Percentiles rank a stretch among this genome's conserved stretches.
These are phyloP conservation scores for Gephyroberyx darwinii DNA, from an alignment of 2,797 vertebrate species.

Conservation along the genomic window DNA sequence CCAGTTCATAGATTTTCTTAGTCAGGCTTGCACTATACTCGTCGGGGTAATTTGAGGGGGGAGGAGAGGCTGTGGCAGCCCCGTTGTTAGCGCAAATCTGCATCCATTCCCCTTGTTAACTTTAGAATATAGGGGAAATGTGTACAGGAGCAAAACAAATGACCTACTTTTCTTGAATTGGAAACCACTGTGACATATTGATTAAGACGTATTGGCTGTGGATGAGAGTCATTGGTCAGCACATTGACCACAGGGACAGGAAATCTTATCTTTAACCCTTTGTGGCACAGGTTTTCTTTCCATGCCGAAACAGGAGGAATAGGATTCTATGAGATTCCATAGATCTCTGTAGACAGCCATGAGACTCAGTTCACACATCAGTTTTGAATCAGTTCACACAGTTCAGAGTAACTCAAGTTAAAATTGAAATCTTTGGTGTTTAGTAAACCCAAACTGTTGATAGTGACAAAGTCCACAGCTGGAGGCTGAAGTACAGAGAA, in stretches of 20 bases:
- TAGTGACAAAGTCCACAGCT: not conserved
- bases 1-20: conserved; percentile 24
- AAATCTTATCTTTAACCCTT: conserved; percentile 27
- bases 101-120: conserved; percentile 37
- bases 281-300: conserved; percentile 48
- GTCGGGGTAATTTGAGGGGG: conserved; percentile 18
- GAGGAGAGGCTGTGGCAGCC: conserved; percentile 21
- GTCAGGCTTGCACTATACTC: conserved; percentile 24
- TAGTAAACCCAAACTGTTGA: conserved; percentile 6
- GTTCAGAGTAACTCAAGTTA: conserved; percentile 1
- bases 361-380: no score
- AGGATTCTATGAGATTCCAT: conserved; percentile 12
- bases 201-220: conserved; percentile 46
- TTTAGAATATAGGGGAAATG: conserved; percentile 41
- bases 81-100: conserved; percentile 26
- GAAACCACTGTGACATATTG: conserved; percentile 49
- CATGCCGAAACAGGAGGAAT: conserved; percentile 21
- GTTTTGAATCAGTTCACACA: not conserved
- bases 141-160: conserved; percentile 42
- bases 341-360: not conserved
- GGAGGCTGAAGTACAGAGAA: not conserved
- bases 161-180: conserved; percentile 42
- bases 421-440: not conserved
- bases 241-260: conserved; percentile 44
- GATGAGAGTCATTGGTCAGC: conserved; percentile 48